phyloP scores from a whole-genome alignment of 1,140 invertebrate species.

The Drosophila jambulina region DNA sequence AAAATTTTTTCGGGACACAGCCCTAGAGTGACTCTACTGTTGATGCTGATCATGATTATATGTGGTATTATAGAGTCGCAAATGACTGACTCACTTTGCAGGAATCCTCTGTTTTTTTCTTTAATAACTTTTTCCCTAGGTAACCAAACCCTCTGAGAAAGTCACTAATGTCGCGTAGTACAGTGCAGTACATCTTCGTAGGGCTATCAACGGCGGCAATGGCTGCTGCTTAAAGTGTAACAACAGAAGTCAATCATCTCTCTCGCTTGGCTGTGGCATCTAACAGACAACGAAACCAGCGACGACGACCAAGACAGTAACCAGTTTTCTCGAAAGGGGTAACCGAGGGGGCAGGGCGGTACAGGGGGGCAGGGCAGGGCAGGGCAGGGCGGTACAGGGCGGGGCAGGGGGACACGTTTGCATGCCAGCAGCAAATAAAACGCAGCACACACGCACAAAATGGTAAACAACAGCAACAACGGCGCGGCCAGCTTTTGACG shows the following conservation, averaged over 20 bases:
- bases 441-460: conserved; percentile 71
- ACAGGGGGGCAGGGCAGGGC: background rate
- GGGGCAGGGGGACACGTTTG: conserved; percentile 50
- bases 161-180: background rate
- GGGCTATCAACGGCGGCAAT: conserved; percentile 17
- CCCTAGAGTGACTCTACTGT: too few species aligned
- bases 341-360: background rate
- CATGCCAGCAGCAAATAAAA: conserved; percentile 81
- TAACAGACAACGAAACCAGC: conserved; percentile 32
- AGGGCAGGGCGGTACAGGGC: background rate
- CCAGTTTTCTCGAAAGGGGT: conserved; percentile 20
- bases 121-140: background rate
- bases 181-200: conserved; percentile 2
- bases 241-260: conserved; percentile 74
- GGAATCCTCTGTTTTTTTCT: background rate
- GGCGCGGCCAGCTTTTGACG: conserved; percentile 51
- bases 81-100: too few species aligned
- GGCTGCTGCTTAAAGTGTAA: conserved; percentile 71
- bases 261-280: conserved; percentile 35
- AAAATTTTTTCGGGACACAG: too few species aligned
- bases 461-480: conserved; percentile 57
- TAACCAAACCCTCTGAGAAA: background rate
- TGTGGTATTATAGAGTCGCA: too few species aligned
- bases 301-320: conserved; percentile 17
- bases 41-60: too few species aligned